Evolutionary conservation across 2,113 vertebrate genomes (phyloP), one percentile per base, ranked within the genome.

Genomic region (Tricholaema leucomelas): DNA sequence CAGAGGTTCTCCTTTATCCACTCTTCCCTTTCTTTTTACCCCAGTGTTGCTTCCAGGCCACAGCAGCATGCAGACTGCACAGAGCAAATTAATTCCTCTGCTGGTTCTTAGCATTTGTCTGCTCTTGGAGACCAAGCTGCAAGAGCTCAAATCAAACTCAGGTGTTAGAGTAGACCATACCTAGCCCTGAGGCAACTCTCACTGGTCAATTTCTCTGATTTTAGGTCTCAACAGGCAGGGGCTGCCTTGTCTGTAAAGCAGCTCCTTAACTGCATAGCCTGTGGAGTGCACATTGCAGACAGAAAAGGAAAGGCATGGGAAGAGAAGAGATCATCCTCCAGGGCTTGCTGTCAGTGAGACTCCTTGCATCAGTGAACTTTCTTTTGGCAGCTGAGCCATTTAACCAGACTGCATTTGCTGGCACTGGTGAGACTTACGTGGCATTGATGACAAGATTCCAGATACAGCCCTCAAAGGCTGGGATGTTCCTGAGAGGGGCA

Each of bases 391-490:
- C 9, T 48, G 33, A 65, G 25, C 16, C 33, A 61, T 10, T 79
- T 48, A 88, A 70, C 23, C 56, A 94, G 50, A 36, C 50, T 33
- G 71, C 44, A 48, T 63, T 55, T 60, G 13, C 30, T 33, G 44
- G 44, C 21, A 72, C 38, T 31, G 24, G 33, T 31, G 30, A 63
- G 30, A 88, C 98, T 94, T 98, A 99, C 99, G 97, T 91, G 58
- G 98, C 95, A 84, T 99, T 99, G 95, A 99, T 97, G 90, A 99
- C 98, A 42, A 99, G 98, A 89, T 99, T 99, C 99, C 99, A 99
- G 59, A 99, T 98, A 36, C 99, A 99, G 81, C 99, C 99, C 85
- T 99, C 96, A 90, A 99, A 99, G 5, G 98, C 97, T 63, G 98
- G 94, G 66, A 98, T 98, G 64, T 95, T 98, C 88, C 98, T 98